Base-by-base conservation (phyloP, 1,140 invertebrate genomes). In the Atta texana region DNA sequence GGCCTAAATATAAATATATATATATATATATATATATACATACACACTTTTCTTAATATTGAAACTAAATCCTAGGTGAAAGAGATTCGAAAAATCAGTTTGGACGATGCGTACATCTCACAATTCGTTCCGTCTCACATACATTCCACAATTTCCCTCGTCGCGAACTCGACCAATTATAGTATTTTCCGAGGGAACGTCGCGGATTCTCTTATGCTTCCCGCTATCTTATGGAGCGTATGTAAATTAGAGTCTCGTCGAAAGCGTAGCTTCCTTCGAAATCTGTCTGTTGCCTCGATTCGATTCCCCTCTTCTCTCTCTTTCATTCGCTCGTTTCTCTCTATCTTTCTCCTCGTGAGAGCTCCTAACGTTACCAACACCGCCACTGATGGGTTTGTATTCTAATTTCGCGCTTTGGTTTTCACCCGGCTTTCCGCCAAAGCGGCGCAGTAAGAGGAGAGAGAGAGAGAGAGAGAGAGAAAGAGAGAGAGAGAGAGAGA, bases 391-490 rank as follows among this genome's bases (percentile, higher is more conserved):
- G 92, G 88, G 90, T 92, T 93, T 93, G 92, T 94, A 94, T 94
- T 94, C 93, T 94, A 94, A 94, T 94, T 94, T 94, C 91, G 81
- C 89, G 92, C 92, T 94, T 93, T 92, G 91, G 92, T 93, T 92
- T 92, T 93, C 91, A 87, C 90, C 89, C 85, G 76, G 90, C 91
- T 90, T 92, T 88, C 91, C 81, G 74, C 85, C 69, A 69, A 84
- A 88, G 76, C 86, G 53, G 59, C 78, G 63, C 34, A 49, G 64
- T 14, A 59, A 71, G 85, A 88, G 88, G 51, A 39, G 34, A 39
- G 6, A 39, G 34, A 39, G 34, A 7, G 51, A 44, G 78, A 64
- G 21, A 51, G 77, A 72, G 31, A 61, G 64, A 63, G 44, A 61
- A 59, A 51, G 44, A 61, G 64, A 51, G 77, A 72, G 44, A 61